phyloP scores from a whole-genome alignment of 2,113 vertebrate genomes.

The Lepisosteus osseus region DNA sequence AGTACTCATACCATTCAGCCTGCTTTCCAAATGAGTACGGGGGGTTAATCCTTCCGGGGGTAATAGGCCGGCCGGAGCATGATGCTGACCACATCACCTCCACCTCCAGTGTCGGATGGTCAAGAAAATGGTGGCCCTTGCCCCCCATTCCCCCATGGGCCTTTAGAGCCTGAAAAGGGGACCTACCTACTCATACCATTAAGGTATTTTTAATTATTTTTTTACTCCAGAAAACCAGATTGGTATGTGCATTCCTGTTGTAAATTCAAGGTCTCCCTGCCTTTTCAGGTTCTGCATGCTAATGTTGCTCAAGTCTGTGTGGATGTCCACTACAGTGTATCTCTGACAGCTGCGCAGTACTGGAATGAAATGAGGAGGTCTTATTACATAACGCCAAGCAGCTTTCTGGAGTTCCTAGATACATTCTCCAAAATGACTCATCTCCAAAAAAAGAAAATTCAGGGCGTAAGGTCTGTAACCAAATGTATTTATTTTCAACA shows the following conservation, averaged over 20 bases:
- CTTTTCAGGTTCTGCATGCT: constrained; percentile 39
- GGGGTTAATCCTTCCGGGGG: too few species aligned
- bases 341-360: constrained; percentile 30
- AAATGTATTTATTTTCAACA: too few species aligned
- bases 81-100: too few species aligned
- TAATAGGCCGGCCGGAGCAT: too few species aligned
- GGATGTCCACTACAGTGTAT: constrained; percentile 44
- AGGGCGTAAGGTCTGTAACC: constrained; percentile 37
- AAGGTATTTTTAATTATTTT: neutral
- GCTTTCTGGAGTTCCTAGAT: constrained; percentile 42
- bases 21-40: too few species aligned
- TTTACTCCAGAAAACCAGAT: neutral
- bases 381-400: constrained; percentile 40
- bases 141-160: too few species aligned
- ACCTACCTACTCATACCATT: too few species aligned
- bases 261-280: neutral
- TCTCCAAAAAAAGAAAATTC: constrained; percentile 23
- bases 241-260: neutral
- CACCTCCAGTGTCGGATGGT: too few species aligned
- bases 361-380: constrained; percentile 32
- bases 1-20: too few species aligned
- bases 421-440: constrained; percentile 41
- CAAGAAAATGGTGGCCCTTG: too few species aligned
- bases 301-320: constrained; percentile 34
- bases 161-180: too few species aligned